These are phyloP conservation scores for Brachypterus glaber DNA, from an alignment of 2,888 invertebrate species.

Conservation along the genomic window DNA sequence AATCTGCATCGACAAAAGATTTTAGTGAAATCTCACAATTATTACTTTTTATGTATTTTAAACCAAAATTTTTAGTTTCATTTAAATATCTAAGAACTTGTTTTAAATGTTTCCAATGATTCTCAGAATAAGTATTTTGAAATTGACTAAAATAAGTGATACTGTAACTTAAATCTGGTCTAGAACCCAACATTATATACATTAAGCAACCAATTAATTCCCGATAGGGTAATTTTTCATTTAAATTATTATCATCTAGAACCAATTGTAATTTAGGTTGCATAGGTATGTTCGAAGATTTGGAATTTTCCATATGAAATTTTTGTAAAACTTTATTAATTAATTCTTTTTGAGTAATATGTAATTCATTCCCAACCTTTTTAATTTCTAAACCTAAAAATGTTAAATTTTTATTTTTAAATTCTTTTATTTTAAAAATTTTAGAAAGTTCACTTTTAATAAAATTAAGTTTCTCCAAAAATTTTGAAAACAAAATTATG, in stretches of 20 bases:
- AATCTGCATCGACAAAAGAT: slow-evolving; percentile 16
- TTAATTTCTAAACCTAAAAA: slow-evolving; percentile 13
- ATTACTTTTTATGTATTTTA: slow-evolving; percentile 14
- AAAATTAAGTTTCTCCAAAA: slow-evolving; percentile 8
- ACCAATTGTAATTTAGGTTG: slow-evolving; percentile 12
- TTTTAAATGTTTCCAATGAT: slow-evolving; percentile 16
- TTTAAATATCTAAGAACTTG: slow-evolving; percentile 16
- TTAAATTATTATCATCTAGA: slow-evolving; percentile 5
- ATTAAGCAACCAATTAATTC: slow-evolving; percentile 19
- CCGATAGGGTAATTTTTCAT: slow-evolving; percentile 10
- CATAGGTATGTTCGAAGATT: slow-evolving; percentile 10
- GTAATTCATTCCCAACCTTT: slow-evolving; percentile 6
- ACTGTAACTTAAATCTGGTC: slow-evolving; percentile 18
- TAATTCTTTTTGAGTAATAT: slow-evolving; percentile 12
- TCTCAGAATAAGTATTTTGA: slow-evolving; percentile 13
- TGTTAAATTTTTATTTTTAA: slow-evolving; percentile 9
- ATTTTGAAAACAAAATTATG: slow-evolving; percentile 16
- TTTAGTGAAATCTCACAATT: slow-evolving; percentile 10
- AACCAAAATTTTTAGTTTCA: slow-evolving; percentile 14
- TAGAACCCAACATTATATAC: slow-evolving; percentile 20
- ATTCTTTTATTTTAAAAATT: slow-evolving; percentile 13
- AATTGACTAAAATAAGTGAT: slow-evolving; percentile 20
- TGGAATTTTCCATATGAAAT: slow-evolving; percentile 16
- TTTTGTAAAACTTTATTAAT: slow-evolving; percentile 15
- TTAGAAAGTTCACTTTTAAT: slow-evolving; percentile 9